Evolutionary conservation across 1,140 invertebrate genomes (phyloP).

Genomic region (Meloidogyne chitwoodi): DNA sequence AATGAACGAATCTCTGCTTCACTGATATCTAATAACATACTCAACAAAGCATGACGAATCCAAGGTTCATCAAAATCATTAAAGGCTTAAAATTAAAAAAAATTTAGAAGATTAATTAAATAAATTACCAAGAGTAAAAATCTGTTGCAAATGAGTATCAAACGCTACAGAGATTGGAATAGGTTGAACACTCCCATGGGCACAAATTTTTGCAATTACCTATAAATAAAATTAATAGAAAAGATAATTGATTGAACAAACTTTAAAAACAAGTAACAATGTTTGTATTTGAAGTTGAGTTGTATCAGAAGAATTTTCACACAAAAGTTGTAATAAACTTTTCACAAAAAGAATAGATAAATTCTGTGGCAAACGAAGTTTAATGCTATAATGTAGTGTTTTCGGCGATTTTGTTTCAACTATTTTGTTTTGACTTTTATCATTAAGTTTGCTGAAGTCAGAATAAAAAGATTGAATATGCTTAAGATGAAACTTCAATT

Average conservation of each 20-base stretch:
- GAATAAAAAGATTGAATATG: conserved; percentile 3
- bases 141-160: not conserved
- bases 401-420: not conserved
- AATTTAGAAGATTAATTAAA: not conserved
- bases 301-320: not conserved
- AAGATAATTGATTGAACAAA: not conserved
- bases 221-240: not conserved
- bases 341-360: not conserved
- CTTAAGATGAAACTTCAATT: not conserved
- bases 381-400: not conserved
- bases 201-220: conserved; percentile 4
- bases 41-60: conserved; percentile 4
- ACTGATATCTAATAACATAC: conserved; percentile 1
- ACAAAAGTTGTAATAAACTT: not conserved
- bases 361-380: not conserved
- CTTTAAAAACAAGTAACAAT: not conserved
- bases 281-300: conserved; percentile 3
- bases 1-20: conserved; percentile 8
- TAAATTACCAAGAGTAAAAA: conserved; percentile 3
- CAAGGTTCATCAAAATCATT: not conserved
- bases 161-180: conserved; percentile 1
- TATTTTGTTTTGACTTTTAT: not conserved
- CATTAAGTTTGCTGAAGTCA: not conserved
- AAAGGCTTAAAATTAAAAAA: not conserved
- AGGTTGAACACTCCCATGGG: not conserved